Conservation (phyloP, 2,113 vertebrate species). For the Morphnarchus princeps region DNA sequence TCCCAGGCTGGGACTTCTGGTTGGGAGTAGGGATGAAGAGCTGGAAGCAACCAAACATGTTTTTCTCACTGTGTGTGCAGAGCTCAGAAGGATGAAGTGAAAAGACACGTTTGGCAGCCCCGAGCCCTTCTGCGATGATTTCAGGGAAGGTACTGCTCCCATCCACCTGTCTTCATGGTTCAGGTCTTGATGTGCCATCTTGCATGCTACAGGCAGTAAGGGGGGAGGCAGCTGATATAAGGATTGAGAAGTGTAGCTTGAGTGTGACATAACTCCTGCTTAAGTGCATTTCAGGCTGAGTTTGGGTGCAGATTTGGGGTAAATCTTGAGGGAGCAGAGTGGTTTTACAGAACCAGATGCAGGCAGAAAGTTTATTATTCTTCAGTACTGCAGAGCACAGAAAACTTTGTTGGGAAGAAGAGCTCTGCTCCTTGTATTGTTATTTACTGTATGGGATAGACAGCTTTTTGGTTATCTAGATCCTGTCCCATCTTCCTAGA, state of each 20-base stretch:
- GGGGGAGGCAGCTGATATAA: neutral
- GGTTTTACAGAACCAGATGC: neutral
- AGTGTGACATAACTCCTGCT: neutral
- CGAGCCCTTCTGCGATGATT: accelerated
- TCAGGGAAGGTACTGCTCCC: neutral
- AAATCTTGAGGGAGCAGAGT: neutral
- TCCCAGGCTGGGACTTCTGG: neutral
- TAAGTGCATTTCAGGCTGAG: neutral
- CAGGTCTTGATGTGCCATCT: neutral
- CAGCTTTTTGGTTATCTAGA: neutral
- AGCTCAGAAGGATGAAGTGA: neutral
- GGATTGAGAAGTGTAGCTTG: neutral
- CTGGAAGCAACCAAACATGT: neutral
- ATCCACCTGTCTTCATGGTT: neutral
- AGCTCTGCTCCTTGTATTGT: neutral
- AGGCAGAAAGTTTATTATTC: neutral
- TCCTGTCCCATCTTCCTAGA: neutral
- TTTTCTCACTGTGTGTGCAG: neutral
- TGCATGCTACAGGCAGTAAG: neutral
- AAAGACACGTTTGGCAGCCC: neutral
- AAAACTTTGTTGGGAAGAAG: neutral
- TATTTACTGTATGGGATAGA: neutral
- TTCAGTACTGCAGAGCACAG: neutral
- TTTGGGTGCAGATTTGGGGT: neutral
- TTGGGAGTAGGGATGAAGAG: neutral